Percentiles rank a stretch among this genome's conserved stretches.
Conservation (phyloP, 2,113 vertebrate genomes). For the Chionis minor region DNA sequence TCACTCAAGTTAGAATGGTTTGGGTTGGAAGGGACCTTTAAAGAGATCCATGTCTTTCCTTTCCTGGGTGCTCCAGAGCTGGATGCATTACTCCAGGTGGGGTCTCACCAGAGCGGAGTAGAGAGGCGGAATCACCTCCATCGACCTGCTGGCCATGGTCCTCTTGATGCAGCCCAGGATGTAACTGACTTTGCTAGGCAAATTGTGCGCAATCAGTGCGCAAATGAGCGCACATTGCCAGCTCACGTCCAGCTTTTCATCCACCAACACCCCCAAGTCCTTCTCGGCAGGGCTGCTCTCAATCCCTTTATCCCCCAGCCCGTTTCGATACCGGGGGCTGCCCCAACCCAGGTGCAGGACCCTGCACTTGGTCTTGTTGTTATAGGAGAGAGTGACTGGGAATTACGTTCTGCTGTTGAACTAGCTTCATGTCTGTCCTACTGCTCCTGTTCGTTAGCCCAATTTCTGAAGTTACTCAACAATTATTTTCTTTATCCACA, state of each 20-base stretch:
- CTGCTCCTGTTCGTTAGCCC: neutral
- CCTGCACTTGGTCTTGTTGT: neutral
- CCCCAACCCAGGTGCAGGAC: neutral
- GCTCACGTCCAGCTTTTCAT: neutral
- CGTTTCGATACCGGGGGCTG: neutral
- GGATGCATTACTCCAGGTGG: neutral
- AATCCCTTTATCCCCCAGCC: neutral
- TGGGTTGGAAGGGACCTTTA: neutral
- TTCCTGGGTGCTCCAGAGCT: neutral
- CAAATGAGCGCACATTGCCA: neutral
- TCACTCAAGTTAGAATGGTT: neutral
- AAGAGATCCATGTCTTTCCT: neutral
- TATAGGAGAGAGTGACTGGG: neutral
- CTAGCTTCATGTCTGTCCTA: neutral
- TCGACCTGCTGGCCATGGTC: neutral
- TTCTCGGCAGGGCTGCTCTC: neutral
- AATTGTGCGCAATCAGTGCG: no score
- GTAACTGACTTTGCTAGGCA: neutral
- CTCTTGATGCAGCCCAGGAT: neutral
- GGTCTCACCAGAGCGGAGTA: neutral
- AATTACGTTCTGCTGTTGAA: neutral
- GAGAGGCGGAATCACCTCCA: neutral
- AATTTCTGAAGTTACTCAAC: neutral
- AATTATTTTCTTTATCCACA: neutral
- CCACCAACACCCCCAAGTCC: neutral